A percentile compares a stretch with the other conserved stretches of the same genome.
Evolutionary conservation across 2,888 invertebrate genomes (phyloP).

Genomic region (Eudemis profundana): DNA sequence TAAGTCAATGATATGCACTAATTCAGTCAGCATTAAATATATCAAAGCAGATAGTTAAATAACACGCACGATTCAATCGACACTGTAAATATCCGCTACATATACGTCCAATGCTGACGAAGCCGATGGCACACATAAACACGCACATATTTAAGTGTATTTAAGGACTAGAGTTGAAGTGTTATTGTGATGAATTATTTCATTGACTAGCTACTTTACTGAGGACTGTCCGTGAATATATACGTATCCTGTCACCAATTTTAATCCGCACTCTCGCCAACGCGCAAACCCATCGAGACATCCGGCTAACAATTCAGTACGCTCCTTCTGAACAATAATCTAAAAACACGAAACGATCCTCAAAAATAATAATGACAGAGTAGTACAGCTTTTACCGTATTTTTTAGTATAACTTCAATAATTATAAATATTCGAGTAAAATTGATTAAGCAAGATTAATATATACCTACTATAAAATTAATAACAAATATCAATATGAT

Average conservation of each 20-base stretch:
- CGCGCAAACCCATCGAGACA: too few species aligned
- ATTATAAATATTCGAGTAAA: conserved; percentile 13
- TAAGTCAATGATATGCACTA: too few species aligned
- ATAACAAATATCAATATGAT: conserved; percentile 27
- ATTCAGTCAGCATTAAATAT: too few species aligned
- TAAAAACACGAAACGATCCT: not conserved
- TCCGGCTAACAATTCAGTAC: too few species aligned
- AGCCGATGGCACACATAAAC: not conserved
- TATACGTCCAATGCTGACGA: not conserved
- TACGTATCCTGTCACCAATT: too few species aligned
- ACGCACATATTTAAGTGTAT: not conserved
- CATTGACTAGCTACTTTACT: conserved; percentile 28
- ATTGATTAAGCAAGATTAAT: conserved; percentile 8
- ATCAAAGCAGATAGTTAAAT: too few species aligned
- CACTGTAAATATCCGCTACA: not conserved
- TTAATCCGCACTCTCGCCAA: too few species aligned
- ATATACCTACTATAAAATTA: conserved; percentile 24
- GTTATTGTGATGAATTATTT: conserved; percentile 17
- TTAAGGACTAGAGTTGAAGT: conserved; percentile 22
- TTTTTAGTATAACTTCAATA: conserved; percentile 10
- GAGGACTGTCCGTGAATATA: not conserved
- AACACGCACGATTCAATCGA: not conserved
- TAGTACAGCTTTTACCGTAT: conserved; percentile 14
- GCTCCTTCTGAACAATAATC: too few species aligned
- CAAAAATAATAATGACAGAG: not conserved